phyloP scores from a whole-genome alignment of 2,113 vertebrate species.

The Panurus biarmicus region DNA sequence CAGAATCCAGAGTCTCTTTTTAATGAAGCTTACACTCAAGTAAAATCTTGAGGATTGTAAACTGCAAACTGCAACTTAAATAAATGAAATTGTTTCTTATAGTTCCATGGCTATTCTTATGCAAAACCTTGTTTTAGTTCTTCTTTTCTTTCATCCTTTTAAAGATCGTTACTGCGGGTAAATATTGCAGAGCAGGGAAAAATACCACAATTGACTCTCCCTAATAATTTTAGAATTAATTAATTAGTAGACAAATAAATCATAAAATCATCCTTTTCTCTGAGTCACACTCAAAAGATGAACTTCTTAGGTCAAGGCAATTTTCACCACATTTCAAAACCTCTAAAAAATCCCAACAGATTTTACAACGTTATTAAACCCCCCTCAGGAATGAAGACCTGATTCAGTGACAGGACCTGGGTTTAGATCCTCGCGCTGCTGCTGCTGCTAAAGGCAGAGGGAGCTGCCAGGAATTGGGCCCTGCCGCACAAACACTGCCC shows the following conservation, averaged over 20 bases:
- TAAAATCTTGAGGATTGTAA: not conserved
- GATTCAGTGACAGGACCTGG: not conserved
- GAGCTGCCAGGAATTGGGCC: not conserved
- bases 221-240: not conserved
- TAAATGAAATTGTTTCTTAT: not conserved
- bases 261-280: not conserved
- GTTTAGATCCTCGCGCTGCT: not conserved
- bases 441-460: not conserved
- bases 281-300: not conserved
- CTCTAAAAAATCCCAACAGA: not conserved
- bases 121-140: not conserved
- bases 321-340: not conserved
- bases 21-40: not conserved
- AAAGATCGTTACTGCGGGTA: not conserved
- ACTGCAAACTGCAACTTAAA: not conserved
- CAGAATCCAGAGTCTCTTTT: not conserved
- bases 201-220: not conserved
- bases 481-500: rapidly evolving
- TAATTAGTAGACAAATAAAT: not conserved
- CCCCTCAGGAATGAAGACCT: not conserved
- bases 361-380: not conserved
- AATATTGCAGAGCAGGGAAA: not conserved
- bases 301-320: not conserved
- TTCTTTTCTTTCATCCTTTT: not conserved
- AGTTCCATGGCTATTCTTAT: not conserved